These are phyloP conservation scores for Nerophis ophidion DNA, from an alignment of 2,113 vertebrate genomes.

Conservation along the genomic window DNA sequence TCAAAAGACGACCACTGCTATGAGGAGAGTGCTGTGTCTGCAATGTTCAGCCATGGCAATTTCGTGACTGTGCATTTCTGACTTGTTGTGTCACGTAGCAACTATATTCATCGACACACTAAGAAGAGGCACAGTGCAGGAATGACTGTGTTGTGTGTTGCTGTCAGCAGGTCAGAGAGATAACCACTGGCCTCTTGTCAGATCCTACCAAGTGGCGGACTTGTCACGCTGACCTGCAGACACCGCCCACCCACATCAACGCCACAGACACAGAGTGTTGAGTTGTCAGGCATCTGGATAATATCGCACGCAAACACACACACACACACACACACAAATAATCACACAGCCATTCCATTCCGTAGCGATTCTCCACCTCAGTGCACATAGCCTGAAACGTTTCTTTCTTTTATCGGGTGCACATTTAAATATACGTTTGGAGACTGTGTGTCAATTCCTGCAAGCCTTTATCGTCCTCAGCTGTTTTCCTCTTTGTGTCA, in stretches of 20 bases:
- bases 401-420: slow-evolving; percentile 21
- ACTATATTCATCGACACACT: not conserved
- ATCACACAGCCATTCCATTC: slow-evolving; percentile 10
- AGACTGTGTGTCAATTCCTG: not conserved
- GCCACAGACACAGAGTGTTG: slow-evolving; percentile 37
- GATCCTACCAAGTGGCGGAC: slow-evolving; percentile 32
- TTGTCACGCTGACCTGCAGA: slow-evolving; percentile 35
- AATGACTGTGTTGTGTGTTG: slow-evolving; percentile 18
- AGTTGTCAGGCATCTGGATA: slow-evolving; percentile 48
- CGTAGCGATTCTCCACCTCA: not conserved
- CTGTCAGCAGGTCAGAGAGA: slow-evolving; percentile 43
- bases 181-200: slow-evolving; percentile 41
- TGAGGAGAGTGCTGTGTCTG: slow-evolving; percentile 2
- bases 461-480: slow-evolving; percentile 42
- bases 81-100: slow-evolving; percentile 2
- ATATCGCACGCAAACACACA: slow-evolving; percentile 14
- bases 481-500: slow-evolving; percentile 41
- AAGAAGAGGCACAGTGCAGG: not conserved
- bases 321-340: not conserved
- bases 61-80: not conserved
- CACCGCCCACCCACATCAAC: slow-evolving; percentile 36
- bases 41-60: not conserved
- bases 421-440: slow-evolving; percentile 24
- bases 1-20: not conserved
- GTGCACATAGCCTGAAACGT: slow-evolving; percentile 17